Evolutionary conservation across 2,797 vertebrate genomes (phyloP).

Genomic region (Benthosema pterotum): DNA sequence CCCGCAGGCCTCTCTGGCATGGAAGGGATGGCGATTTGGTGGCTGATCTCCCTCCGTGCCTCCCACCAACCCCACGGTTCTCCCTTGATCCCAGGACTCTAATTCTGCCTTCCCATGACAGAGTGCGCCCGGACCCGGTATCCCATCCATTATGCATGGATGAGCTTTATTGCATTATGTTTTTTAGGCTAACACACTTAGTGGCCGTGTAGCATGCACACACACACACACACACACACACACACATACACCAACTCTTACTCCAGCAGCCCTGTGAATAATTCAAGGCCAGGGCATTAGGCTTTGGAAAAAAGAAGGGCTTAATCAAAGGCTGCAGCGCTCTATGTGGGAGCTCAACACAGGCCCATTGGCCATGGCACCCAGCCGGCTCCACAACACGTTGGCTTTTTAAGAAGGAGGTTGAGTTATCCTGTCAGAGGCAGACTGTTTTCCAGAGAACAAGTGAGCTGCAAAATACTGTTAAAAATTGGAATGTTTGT

Average conservation of each 20-base stretch:
- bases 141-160: constrained; percentile 72
- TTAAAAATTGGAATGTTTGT: constrained; percentile 37
- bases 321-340: constrained; percentile 77
- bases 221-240: constrained; percentile 64
- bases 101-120: constrained; percentile 64
- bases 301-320: constrained; percentile 66
- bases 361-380: constrained; percentile 58
- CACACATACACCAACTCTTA: constrained; percentile 22
- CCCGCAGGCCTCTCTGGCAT: constrained; percentile 47
- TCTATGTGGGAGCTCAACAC: constrained; percentile 56
- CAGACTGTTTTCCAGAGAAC: constrained; percentile 32
- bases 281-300: constrained; percentile 76
- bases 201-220: constrained; percentile 73
- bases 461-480: constrained; percentile 35
- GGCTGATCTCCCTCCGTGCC: constrained; percentile 30
- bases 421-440: constrained; percentile 48
- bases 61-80: background rate
- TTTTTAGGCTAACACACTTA: constrained; percentile 76
- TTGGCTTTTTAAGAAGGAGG: constrained; percentile 63
- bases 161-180: constrained; percentile 77
- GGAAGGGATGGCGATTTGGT: constrained; percentile 50
- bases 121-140: constrained; percentile 44
- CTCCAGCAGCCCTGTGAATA: constrained; percentile 73
- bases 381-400: constrained; percentile 45
- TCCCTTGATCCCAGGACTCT: constrained; percentile 59